Conservation (phyloP, 1,140 invertebrate genomes). For the Panonychus citri region DNA sequence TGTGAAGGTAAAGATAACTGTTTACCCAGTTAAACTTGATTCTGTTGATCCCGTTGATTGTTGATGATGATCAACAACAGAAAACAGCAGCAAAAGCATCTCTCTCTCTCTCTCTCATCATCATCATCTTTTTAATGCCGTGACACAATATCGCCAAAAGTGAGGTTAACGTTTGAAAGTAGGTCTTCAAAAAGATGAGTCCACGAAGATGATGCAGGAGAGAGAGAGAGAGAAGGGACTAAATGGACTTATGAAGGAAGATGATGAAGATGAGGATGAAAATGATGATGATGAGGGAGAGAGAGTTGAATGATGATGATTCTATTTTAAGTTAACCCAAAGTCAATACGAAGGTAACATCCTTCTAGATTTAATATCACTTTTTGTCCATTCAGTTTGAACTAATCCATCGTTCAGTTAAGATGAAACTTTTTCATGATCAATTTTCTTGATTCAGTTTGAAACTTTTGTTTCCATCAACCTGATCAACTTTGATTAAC, state of each 20-base stretch:
- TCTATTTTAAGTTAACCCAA: not conserved
- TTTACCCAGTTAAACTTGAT: too few relatives aligned
- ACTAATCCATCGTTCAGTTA: not conserved
- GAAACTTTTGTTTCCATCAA: not conserved
- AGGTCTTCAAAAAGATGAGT: not conserved
- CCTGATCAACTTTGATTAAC: not conserved
- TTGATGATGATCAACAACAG: too few relatives aligned
- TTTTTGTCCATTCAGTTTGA: not conserved
- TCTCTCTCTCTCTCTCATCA: too few relatives aligned
- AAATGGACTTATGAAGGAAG: not conserved
- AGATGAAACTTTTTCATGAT: not conserved
- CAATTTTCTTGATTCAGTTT: not conserved
- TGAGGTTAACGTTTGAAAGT: not conserved
- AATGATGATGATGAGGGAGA: not conserved
- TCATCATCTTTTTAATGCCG: not conserved
- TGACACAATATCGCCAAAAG: not conserved
- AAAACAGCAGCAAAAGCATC: too few relatives aligned
- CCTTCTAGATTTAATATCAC: not conserved
- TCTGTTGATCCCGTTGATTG: too few relatives aligned
- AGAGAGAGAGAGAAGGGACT: not conserved
- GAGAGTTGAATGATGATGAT: not conserved
- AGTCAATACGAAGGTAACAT: not conserved
- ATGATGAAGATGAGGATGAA: not conserved
- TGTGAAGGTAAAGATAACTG: too few relatives aligned
- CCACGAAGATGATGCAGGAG: not conserved